Conservation (phyloP, 2,113 vertebrate genomes). For the Gymnogyps californianus region DNA sequence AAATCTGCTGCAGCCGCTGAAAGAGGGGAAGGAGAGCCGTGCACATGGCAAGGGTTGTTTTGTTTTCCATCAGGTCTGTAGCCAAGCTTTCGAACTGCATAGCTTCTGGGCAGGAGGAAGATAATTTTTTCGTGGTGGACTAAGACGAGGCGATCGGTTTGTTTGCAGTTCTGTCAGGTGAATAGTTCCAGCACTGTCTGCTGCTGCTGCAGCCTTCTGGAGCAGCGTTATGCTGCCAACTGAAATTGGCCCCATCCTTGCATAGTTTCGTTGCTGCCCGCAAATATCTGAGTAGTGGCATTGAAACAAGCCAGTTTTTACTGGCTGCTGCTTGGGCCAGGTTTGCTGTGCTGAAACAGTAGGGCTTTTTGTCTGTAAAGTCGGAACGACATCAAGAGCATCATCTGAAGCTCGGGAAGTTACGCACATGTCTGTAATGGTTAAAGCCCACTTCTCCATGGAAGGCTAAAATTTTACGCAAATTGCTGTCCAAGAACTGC, state of each 20-base stretch:
- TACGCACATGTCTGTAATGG: neutral
- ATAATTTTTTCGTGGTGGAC: neutral
- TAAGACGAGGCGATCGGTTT: accelerated
- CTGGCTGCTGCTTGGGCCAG: neutral
- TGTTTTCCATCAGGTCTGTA: neutral
- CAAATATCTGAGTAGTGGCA: neutral
- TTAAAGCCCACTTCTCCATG: neutral
- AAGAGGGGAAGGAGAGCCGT: neutral
- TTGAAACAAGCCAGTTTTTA: neutral
- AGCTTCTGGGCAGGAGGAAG: neutral
- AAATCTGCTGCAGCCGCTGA: neutral
- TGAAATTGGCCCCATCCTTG: neutral
- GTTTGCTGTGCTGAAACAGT: conserved; percentile 6
- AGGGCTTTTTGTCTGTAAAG: neutral
- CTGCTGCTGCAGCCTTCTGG: neutral
- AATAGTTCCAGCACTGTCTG: neutral
- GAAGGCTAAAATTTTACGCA: neutral
- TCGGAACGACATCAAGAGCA: neutral
- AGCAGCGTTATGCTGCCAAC: neutral
- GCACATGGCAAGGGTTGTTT: neutral
- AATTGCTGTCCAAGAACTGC: neutral
- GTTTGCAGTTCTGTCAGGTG: neutral
- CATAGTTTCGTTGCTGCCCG: neutral
- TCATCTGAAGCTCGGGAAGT: neutral
- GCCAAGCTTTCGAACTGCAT: neutral